Percentiles rank a stretch among this genome's conserved stretches.
Evolutionary conservation across 2,797 vertebrate species (phyloP).

Genomic region (Propithecus deckenii): DNA sequence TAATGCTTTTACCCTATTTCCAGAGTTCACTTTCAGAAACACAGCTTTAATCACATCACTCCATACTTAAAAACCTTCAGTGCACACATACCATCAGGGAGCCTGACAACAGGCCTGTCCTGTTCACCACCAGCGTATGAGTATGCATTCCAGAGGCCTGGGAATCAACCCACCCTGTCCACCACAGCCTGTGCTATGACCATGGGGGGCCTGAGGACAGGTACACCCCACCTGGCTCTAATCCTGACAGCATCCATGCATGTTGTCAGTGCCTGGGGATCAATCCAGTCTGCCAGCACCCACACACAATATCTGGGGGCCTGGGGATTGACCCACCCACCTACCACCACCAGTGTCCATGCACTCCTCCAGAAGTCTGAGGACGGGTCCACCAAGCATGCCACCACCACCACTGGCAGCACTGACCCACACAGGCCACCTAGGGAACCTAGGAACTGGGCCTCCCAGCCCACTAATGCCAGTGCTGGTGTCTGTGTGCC

Average conservation of each 20-base stretch:
- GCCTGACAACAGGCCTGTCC: no score
- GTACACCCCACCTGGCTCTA: no score
- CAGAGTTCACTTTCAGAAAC: constrained; percentile 48
- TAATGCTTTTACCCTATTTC: background rate
- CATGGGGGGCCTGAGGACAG: background rate
- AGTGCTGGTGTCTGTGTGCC: background rate
- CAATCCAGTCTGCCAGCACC: background rate
- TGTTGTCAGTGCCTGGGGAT: background rate
- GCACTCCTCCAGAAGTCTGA: background rate
- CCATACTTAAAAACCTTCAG: background rate
- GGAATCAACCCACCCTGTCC: background rate
- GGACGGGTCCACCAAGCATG: background rate
- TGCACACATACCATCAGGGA: background rate
- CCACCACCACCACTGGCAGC: background rate
- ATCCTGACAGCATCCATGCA: background rate
- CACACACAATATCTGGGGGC: background rate
- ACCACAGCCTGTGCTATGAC: background rate
- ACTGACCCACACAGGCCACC: background rate
- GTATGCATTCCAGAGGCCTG: no score
- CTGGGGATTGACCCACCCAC: background rate
- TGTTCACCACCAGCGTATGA: no score
- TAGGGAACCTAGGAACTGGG: background rate
- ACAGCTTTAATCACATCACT: background rate
- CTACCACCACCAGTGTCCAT: background rate
- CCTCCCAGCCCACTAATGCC: background rate